Evolutionary conservation across 2,888 invertebrate genomes (phyloP).

Genomic region (Cyclophora albipunctata): DNA sequence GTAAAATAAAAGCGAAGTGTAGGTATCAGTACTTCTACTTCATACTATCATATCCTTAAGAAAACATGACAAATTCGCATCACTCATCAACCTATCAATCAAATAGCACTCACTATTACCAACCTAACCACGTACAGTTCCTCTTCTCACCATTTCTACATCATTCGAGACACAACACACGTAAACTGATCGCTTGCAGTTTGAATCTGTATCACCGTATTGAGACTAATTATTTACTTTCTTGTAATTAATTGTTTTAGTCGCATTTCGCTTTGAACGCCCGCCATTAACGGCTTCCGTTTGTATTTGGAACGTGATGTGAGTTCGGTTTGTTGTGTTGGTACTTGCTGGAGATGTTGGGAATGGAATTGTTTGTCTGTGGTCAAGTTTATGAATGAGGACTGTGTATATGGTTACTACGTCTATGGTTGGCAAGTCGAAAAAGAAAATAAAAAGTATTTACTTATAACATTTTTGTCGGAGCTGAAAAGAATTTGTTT

Average conservation of each 20-base stretch:
- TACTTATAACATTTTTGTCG: too few species aligned
- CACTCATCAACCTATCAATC: not conserved
- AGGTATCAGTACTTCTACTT: too few species aligned
- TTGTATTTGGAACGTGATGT: constrained; percentile 11
- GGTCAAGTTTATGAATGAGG: too few species aligned
- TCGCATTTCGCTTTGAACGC: constrained; percentile 25
- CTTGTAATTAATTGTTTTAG: constrained; percentile 42
- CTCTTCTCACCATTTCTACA: constrained; percentile 33
- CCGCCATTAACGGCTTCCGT: constrained; percentile 12
- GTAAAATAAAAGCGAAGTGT: too few species aligned
- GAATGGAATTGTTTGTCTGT: too few species aligned
- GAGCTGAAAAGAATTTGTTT: too few species aligned
- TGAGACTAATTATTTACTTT: constrained; percentile 53
- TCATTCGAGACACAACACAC: constrained; percentile 37
- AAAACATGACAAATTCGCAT: too few species aligned
- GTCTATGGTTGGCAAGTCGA: too few species aligned
- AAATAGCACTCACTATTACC: constrained; percentile 13
- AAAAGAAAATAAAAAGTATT: too few species aligned
- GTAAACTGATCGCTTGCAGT: constrained; percentile 43
- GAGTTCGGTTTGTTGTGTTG: constrained; percentile 1
- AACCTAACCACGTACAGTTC: constrained; percentile 33
- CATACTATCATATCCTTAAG: too few species aligned
- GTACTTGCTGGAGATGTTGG: not conserved
- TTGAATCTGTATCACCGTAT: constrained; percentile 41
- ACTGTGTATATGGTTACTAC: too few species aligned